A percentile compares a stretch with the other conserved stretches of the same genome.
phyloP scores from a whole-genome alignment of 2,888 invertebrate genomes.

The Venusia cambrica region DNA sequence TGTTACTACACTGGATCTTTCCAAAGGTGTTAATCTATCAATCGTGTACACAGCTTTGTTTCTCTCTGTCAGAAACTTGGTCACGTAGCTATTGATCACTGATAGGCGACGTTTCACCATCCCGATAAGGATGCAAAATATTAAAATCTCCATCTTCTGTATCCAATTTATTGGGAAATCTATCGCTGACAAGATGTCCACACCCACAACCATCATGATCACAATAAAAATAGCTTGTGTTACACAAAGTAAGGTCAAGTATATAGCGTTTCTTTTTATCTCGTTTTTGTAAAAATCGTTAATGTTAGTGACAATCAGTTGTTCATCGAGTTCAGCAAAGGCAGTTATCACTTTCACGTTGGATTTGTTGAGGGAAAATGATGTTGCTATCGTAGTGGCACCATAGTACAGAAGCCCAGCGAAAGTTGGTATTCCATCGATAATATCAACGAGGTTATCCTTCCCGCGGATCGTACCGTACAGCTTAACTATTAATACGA shows the following conservation, averaged over 20 bases:
- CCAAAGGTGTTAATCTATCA: conserved; percentile 26
- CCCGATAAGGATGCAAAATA: conserved; percentile 44
- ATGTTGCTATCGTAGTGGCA: conserved; percentile 16
- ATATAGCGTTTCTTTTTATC: conserved; percentile 26
- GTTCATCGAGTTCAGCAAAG: conserved; percentile 15
- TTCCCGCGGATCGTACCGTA: conserved; percentile 1
- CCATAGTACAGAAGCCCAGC: conserved; percentile 24
- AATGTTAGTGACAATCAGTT: conserved; percentile 10
- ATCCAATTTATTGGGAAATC: conserved; percentile 36
- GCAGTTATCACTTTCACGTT: conserved; percentile 13
- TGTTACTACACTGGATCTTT: conserved; percentile 38
- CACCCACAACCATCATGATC: conserved; percentile 30
- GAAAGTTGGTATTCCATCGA: conserved; percentile 28
- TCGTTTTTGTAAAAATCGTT: conserved; percentile 24
- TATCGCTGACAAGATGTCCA: conserved; percentile 20
- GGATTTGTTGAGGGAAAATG: conserved; percentile 13
- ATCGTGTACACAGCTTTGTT: conserved; percentile 37
- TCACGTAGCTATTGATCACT: conserved; percentile 45
- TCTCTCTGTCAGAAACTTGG: conserved; percentile 40
- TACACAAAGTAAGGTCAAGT: conserved; percentile 27
- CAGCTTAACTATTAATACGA: conserved; percentile 1
- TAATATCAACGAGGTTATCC: conserved; percentile 8
- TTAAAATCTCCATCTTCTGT: conserved; percentile 47
- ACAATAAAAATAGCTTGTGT: conserved; percentile 28
- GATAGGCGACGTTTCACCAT: conserved; percentile 43